Evolutionary conservation across 2,888 invertebrate species (phyloP).

Genomic region (Mylabris sibirica): DNA sequence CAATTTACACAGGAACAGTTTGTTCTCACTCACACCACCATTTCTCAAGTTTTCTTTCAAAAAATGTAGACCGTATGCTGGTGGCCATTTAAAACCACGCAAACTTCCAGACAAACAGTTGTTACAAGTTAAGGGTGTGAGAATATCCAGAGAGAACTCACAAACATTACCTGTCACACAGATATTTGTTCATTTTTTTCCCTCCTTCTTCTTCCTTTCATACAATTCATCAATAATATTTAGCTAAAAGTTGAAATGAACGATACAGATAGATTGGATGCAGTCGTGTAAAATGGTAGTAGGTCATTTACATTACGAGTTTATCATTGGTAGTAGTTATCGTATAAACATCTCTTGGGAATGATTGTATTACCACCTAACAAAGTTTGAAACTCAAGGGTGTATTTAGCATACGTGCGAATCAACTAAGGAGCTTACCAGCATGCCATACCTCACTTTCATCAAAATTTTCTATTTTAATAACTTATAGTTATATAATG

Average conservation of each 20-base stretch:
- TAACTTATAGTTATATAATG: not conserved
- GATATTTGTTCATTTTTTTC: constrained; percentile 37
- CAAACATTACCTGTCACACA: constrained; percentile 41
- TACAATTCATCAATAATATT: not conserved
- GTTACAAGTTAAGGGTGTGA: constrained; percentile 15
- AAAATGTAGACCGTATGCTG: constrained; percentile 41
- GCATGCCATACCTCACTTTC: constrained; percentile 24
- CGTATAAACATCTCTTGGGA: constrained; percentile 41
- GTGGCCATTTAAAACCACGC: constrained; percentile 50
- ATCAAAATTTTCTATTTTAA: constrained; percentile 4
- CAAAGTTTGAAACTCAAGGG: constrained; percentile 39
- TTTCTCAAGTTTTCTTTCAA: constrained; percentile 45
- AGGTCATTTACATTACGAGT: not conserved
- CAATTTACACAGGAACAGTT: constrained; percentile 45
- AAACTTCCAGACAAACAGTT: constrained; percentile 46
- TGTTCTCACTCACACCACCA: constrained; percentile 36
- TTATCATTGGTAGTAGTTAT: constrained; percentile 21
- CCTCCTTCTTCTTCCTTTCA: not conserved
- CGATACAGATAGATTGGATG: not conserved
- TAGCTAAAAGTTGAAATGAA: not conserved
- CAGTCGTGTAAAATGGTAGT: not conserved
- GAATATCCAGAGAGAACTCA: constrained; percentile 34
- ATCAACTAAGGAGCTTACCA: constrained; percentile 24
- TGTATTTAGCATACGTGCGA: constrained; percentile 42
- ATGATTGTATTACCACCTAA: constrained; percentile 39